These are phyloP conservation scores for Vipera ursinii DNA, from an alignment of 2,797 vertebrate genomes.

Conservation along the genomic window DNA sequence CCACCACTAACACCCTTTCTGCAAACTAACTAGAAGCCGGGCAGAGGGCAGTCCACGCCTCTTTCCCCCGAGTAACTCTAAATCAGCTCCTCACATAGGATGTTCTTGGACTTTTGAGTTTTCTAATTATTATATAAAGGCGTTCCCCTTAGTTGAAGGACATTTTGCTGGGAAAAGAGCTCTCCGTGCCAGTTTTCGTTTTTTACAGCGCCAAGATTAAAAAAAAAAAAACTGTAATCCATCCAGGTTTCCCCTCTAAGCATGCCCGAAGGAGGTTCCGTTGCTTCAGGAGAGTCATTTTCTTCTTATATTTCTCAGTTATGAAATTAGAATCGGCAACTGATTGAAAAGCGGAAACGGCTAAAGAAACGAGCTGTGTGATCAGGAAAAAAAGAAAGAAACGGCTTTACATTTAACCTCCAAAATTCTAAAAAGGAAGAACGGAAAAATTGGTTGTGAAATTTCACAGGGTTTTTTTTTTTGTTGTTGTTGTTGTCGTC, in stretches of 20 bases:
- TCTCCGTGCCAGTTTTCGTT: not conserved
- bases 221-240: not conserved
- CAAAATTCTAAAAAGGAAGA: not conserved
- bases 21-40: not conserved
- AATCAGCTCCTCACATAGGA: not conserved
- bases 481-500: fast-evolving
- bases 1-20: not conserved
- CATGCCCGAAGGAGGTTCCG: not conserved
- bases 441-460: not conserved
- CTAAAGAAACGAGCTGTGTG: not conserved
- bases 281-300: too few species aligned
- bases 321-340: not conserved
- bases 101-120: not conserved
- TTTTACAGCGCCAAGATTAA: not conserved
- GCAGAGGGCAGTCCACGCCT: not conserved
- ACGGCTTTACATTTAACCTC: not conserved
- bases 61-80: not conserved
- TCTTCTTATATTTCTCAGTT: too few species aligned
- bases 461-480: not conserved
- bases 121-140: not conserved
- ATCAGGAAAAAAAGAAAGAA: not conserved
- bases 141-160: not conserved
- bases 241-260: not conserved
- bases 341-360: not conserved
- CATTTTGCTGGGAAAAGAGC: not conserved